Percentiles rank a stretch among this genome's conserved stretches.
Conservation (phyloP, 2,797 vertebrate species). For the Acanthornis magna region DNA sequence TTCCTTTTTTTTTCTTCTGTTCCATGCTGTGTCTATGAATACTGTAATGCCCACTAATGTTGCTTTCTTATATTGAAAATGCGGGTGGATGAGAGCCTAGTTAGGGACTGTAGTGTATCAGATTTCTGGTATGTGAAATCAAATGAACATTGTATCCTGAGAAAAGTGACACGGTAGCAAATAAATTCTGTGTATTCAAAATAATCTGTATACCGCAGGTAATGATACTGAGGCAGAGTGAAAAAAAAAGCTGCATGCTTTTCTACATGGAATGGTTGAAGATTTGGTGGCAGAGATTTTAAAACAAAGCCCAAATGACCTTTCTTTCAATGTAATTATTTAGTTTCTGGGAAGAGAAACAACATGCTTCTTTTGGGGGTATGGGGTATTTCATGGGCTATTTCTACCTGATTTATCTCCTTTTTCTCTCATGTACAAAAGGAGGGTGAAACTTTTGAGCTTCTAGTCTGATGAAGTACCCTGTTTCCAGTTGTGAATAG, state of each 20-base stretch:
- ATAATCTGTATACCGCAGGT: not conserved
- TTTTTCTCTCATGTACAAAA: not conserved
- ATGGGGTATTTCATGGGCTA: not conserved
- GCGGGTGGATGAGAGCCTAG: not conserved
- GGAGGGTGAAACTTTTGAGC: not conserved
- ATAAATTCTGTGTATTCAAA: not conserved
- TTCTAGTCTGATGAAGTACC: not conserved
- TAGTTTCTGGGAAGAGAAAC: not conserved
- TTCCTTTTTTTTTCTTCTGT: not conserved
- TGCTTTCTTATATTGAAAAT: not conserved
- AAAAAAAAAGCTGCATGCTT: not conserved
- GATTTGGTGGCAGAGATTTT: not conserved
- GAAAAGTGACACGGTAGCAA: not conserved
- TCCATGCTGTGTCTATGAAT: not conserved
- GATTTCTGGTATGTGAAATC: not conserved
- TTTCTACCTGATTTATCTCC: not conserved
- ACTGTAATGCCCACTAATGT: not conserved
- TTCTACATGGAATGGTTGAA: not conserved
- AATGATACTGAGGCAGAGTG: not conserved
- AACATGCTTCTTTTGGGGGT: not conserved
- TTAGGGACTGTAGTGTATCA: not conserved
- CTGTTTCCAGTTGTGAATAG: not conserved
- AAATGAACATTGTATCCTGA: not conserved
- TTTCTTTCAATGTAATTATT: not conserved
- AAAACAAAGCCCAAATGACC: not conserved